Conservation (phyloP, 2,888 invertebrate species). For the Drosophila austrosaltans region DNA sequence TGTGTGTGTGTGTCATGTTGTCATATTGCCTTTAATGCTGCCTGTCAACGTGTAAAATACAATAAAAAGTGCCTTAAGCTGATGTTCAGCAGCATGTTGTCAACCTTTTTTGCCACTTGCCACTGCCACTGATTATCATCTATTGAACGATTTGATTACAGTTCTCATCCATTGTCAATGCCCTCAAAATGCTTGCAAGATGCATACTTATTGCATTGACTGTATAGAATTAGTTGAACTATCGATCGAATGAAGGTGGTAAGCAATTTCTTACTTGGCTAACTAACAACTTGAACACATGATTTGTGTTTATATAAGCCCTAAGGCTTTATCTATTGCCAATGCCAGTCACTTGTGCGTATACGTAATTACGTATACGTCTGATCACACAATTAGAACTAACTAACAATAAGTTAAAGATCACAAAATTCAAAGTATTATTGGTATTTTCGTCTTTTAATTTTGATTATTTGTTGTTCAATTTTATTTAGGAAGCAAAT, state of each 20-base stretch:
- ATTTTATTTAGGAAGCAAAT: no score
- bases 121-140: background rate
- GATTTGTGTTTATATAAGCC: background rate
- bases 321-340: background rate
- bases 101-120: background rate
- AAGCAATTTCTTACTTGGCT: background rate
- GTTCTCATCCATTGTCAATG: background rate
- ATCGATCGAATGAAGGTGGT: constrained; percentile 7
- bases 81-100: background rate
- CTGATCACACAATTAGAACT: background rate
- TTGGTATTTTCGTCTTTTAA: no score
- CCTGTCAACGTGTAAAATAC: constrained; percentile 1
- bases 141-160: constrained; percentile 1
- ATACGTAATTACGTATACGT: background rate
- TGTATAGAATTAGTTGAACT: background rate
- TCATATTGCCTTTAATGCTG: constrained; percentile 1
- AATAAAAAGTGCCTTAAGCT: background rate
- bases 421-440: no score
- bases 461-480: no score
- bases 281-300: background rate
- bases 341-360: background rate
- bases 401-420: no score
- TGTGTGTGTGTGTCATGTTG: background rate
- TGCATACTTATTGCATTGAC: background rate
- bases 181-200: background rate